Conservation (phyloP, 2,888 invertebrate species). For the Mellilla xanthometata region DNA sequence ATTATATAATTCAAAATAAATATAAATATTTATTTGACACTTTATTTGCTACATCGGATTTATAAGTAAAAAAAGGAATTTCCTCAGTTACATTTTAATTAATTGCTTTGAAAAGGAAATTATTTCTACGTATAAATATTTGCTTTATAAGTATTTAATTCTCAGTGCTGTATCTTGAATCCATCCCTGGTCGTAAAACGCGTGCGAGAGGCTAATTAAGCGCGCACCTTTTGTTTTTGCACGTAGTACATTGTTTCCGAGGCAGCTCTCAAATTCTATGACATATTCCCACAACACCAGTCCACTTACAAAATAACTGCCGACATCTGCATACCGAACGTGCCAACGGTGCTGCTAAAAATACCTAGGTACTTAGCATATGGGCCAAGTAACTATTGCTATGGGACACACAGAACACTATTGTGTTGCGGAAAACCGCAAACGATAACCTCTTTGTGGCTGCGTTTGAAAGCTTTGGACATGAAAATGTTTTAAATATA, state of each 20-base stretch:
- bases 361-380: conserved; percentile 30
- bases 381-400: conserved; percentile 1
- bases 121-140: too few relatives aligned
- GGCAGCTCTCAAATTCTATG: conserved; percentile 58
- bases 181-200: conserved; percentile 38
- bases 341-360: conserved; percentile 38
- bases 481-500: too few relatives aligned
- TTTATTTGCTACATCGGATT: too few relatives aligned
- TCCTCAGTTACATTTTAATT: too few relatives aligned
- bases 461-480: neutral
- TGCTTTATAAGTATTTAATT: conserved; percentile 1
- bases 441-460: neutral
- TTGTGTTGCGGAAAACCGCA: conserved; percentile 12
- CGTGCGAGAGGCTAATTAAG: conserved; percentile 66
- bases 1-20: too few relatives aligned
- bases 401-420: neutral
- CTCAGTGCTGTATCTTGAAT: conserved; percentile 20
- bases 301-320: conserved; percentile 63
- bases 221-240: conserved; percentile 69
- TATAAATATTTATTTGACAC: too few relatives aligned
- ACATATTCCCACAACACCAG: conserved; percentile 68
- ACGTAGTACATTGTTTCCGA: conserved; percentile 64
- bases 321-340: conserved; percentile 52
- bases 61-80: too few relatives aligned
- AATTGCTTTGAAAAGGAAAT: too few relatives aligned